Conservation (phyloP, 2,113 vertebrate genomes). For the Hemicordylus capensis region DNA sequence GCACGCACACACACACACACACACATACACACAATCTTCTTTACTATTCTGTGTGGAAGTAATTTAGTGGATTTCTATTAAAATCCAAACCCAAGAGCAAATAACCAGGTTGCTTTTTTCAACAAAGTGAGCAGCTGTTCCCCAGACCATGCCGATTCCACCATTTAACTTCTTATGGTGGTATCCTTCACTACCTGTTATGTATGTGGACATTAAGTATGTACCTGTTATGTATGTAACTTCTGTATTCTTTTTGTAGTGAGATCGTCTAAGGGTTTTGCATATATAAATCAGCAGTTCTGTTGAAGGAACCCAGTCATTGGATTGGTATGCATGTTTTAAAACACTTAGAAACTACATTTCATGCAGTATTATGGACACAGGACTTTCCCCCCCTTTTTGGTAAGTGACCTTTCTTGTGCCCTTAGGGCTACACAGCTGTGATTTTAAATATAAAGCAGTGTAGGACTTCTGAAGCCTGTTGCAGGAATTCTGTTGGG, state of each 20-base stretch:
- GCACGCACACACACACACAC: no score
- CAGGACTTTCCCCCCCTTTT: constrained; percentile 45
- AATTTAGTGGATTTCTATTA: background rate
- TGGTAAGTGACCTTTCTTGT: constrained; percentile 53
- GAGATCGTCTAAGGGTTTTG: background rate
- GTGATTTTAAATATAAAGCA: constrained; percentile 52
- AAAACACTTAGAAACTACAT: background rate
- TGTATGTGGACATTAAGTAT: no score
- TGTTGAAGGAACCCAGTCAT: background rate
- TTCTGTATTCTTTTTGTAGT: background rate
- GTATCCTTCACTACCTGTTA: background rate
- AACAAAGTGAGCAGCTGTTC: background rate
- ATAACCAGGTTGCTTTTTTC: background rate
- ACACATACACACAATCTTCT: no score
- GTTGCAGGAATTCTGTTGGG: constrained; percentile 54
- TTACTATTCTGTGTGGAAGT: background rate
- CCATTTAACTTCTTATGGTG: background rate
- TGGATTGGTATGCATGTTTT: background rate
- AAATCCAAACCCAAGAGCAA: background rate
- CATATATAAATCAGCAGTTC: background rate
- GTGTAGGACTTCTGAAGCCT: constrained; percentile 37
- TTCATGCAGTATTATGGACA: background rate
- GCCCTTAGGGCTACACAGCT: constrained; percentile 42
- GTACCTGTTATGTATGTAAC: no score
- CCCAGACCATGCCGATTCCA: no score